Percentiles rank a stretch among this genome's conserved stretches.
phyloP scores from a whole-genome alignment of 2,113 vertebrate species.

The Ageneiosus marmoratus region DNA sequence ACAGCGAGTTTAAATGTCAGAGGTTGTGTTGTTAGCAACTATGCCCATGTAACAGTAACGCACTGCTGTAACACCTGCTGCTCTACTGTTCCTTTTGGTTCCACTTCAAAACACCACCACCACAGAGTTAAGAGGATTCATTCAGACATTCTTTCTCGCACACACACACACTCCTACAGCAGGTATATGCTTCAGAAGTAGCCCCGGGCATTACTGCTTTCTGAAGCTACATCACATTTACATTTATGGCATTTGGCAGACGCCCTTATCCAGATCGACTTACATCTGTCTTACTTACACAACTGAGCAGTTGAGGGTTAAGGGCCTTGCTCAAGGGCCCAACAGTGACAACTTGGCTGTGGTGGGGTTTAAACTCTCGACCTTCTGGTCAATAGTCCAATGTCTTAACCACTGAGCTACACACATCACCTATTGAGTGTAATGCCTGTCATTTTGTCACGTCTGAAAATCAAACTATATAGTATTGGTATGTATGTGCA shows the following conservation, averaged over 20 bases:
- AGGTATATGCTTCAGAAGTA: background rate
- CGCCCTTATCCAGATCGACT: no score
- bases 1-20: background rate
- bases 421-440: no score
- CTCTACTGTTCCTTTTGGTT: background rate
- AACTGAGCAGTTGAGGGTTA: no score
- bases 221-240: background rate
- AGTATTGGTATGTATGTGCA: background rate
- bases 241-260: no score
- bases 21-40: background rate
- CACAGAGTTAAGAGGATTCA: background rate
- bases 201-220: background rate
- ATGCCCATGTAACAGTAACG: background rate
- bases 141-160: background rate
- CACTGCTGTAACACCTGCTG: background rate
- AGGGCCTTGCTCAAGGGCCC: no score
- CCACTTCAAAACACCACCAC: slow-evolving; percentile 7
- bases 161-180: background rate
- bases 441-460: background rate
- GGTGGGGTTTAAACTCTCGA: no score
- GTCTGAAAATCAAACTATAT: background rate
- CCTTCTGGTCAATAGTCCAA: no score
- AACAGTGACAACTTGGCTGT: no score
- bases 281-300: no score
- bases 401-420: no score